A percentile compares a stretch with the other conserved stretches of the same genome.
These are phyloP conservation scores for Corythornis cristatus DNA, from an alignment of 2,113 vertebrate genomes.

Conservation along the genomic window DNA sequence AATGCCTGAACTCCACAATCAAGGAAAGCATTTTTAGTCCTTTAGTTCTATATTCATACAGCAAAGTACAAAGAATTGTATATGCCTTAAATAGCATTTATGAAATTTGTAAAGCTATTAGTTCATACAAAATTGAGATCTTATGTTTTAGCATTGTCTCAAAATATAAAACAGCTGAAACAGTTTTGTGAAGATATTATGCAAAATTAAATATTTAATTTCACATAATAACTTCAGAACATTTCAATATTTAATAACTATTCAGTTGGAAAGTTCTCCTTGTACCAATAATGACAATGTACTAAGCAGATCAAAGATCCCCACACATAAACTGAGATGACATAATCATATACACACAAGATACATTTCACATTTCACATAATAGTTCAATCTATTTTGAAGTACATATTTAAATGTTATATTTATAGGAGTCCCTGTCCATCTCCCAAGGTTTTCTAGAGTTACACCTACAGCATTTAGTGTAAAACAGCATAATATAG, in stretches of 20 bases:
- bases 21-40: background rate
- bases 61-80: background rate
- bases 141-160: conserved; percentile 7
- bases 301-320: conserved; percentile 1
- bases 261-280: background rate
- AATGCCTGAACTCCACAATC: background rate
- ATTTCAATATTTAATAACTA: conserved; percentile 48
- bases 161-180: conserved; percentile 24
- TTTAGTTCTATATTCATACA: background rate
- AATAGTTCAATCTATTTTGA: background rate
- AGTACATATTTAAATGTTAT: background rate
- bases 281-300: background rate
- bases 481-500: background rate
- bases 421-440: background rate
- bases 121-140: conserved; percentile 12
- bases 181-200: background rate
- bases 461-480: background rate
- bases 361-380: background rate
- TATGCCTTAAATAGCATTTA: background rate
- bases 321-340: background rate
- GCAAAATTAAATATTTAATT: conserved; percentile 45
- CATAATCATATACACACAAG: background rate
- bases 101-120: background rate
- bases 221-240: conserved; percentile 8
- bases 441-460: background rate